Conservation (phyloP, 2,113 vertebrate genomes). For the Corapipo altera region DNA sequence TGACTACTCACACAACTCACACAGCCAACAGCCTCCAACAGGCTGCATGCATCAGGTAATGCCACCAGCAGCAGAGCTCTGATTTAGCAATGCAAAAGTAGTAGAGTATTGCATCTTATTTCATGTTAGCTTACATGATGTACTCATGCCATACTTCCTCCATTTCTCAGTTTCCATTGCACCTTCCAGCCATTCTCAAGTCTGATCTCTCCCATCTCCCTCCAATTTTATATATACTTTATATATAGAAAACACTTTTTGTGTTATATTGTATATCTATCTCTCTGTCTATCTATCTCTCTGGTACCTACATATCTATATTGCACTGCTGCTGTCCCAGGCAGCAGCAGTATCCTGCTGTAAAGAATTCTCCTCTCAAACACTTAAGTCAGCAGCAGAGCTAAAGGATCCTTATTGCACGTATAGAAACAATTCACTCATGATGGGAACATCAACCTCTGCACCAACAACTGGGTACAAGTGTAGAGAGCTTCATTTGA, state of each 20-base stretch:
- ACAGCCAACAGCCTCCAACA: background rate
- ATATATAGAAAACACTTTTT: background rate
- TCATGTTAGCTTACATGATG: background rate
- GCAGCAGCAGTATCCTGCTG: background rate
- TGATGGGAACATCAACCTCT: background rate
- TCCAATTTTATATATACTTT: background rate
- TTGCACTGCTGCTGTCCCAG: background rate
- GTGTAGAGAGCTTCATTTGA: background rate
- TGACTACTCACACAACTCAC: background rate
- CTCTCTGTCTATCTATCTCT: background rate
- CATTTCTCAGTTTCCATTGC: background rate
- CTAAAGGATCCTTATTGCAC: background rate
- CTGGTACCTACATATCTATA: background rate
- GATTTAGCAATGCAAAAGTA: background rate
- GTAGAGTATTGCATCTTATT: background rate
- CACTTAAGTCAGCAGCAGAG: background rate
- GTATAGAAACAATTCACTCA: background rate
- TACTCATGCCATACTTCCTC: background rate
- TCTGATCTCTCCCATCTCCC: background rate
- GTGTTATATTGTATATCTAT: background rate
- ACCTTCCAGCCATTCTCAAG: background rate
- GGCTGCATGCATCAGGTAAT: background rate
- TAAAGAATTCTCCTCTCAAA: background rate
- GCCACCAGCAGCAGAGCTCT: background rate
- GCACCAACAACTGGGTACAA: background rate